phyloP scores from a whole-genome alignment of 2,113 vertebrate species.

The Lepus americanus region DNA sequence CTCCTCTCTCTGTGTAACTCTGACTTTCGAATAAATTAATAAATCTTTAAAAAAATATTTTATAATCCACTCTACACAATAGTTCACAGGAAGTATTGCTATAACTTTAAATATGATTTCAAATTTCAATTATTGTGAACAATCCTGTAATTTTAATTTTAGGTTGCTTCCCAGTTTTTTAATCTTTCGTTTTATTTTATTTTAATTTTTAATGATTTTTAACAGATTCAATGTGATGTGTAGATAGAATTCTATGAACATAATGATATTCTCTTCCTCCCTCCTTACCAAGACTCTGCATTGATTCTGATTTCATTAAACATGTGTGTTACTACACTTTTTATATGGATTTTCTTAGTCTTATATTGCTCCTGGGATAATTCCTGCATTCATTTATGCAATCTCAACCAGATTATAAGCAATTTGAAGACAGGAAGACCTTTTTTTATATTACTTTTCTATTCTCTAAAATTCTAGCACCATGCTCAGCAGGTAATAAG shows the following conservation, averaged over 20 bases:
- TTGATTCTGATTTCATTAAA: neutral
- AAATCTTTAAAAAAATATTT: neutral
- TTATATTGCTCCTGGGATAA: neutral
- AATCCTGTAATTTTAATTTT: neutral
- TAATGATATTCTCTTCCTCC: neutral
- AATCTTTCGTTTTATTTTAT: too few relatives aligned
- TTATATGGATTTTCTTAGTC: neutral
- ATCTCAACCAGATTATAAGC: slow-evolving; percentile 50
- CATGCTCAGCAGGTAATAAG: slow-evolving; percentile 73
- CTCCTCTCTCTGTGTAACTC: too few relatives aligned
- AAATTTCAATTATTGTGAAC: slow-evolving; percentile 18
- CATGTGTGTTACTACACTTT: neutral
- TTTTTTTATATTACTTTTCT: slow-evolving; percentile 32
- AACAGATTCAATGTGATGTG: too few relatives aligned
- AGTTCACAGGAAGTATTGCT: neutral
- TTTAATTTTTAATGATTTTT: neutral
- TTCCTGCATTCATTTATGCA: neutral
- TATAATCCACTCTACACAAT: neutral
- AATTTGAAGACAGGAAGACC: slow-evolving; percentile 64
- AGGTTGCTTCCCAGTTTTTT: slow-evolving; percentile 18
- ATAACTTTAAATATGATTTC: slow-evolving; percentile 38
- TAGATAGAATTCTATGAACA: too few relatives aligned
- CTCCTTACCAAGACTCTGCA: neutral
- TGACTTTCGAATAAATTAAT: too few relatives aligned
- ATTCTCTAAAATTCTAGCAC: slow-evolving; percentile 25